Evolutionary conservation across 2,797 vertebrate genomes (phyloP).

Genomic region (Arctocebus calabarensis): DNA sequence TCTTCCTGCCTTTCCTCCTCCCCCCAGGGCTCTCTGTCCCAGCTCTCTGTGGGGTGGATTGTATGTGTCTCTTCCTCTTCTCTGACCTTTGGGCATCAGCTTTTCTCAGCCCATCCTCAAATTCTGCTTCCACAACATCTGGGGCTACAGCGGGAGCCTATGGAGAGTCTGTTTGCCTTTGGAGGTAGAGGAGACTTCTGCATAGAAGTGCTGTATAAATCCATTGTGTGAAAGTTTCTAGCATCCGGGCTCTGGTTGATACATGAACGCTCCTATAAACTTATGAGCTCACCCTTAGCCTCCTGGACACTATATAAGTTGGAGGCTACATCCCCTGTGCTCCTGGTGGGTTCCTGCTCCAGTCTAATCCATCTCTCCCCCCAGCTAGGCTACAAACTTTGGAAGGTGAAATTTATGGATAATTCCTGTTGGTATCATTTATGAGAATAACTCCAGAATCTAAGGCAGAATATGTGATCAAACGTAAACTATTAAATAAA

Average conservation of each 20-base stretch:
- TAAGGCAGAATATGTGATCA: background rate
- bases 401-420: background rate
- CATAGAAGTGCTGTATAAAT: background rate
- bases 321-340: background rate
- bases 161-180: too few relatives aligned
- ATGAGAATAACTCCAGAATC: background rate
- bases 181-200: background rate
- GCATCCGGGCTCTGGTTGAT: background rate
- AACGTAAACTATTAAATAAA: background rate
- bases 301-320: background rate
- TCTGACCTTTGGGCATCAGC: background rate
- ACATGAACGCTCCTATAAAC: background rate
- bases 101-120: background rate
- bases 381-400: background rate
- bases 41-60: too few relatives aligned
- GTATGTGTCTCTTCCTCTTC: too few relatives aligned
- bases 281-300: background rate
- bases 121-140: background rate
- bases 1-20: background rate
- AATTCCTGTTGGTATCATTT: background rate
- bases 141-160: rapidly evolving
- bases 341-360: background rate
- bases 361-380: background rate
- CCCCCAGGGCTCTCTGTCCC: too few relatives aligned
- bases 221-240: background rate